Evolutionary conservation across 2,797 vertebrate species (phyloP).

Genomic region (Siniperca scherzeri): DNA sequence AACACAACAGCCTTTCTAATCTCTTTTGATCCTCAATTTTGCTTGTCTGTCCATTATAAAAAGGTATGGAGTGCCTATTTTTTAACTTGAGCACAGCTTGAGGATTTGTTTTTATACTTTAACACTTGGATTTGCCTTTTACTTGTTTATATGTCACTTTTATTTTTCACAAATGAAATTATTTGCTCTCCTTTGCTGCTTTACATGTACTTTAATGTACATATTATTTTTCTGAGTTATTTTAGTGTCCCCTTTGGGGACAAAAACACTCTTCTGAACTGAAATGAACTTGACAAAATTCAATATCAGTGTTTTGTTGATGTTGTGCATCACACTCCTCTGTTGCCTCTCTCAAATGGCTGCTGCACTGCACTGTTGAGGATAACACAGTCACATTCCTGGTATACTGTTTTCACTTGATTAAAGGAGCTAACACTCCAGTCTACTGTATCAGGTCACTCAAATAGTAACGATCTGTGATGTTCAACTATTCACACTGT

Average conservation of each 20-base stretch:
- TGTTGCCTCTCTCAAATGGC: background rate
- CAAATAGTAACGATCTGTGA: background rate
- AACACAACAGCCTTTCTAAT: background rate
- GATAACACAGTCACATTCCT: conserved; percentile 28
- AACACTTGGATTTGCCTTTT: background rate
- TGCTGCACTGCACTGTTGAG: conserved; percentile 1
- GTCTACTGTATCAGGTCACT: background rate
- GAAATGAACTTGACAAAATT: conserved; percentile 12
- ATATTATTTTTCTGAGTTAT: background rate
- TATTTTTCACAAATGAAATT: background rate
- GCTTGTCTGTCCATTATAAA: background rate
- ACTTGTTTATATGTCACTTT: background rate
- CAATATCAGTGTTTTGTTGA: conserved; percentile 24
- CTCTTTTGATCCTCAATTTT: background rate
- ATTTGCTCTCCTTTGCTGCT: background rate
- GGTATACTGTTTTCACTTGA: background rate
- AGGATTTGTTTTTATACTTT: background rate
- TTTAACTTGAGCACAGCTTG: background rate
- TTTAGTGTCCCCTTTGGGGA: background rate
- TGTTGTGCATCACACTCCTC: conserved; percentile 10
- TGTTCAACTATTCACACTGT: conserved; percentile 4
- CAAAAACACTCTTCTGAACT: conserved; percentile 9
- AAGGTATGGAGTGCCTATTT: background rate
- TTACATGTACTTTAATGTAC: background rate
- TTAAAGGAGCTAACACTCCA: background rate